A percentile compares a stretch with the other conserved stretches of the same genome.
These are phyloP conservation scores for Apis cerana DNA, from an alignment of 1,140 invertebrate genomes.

Conservation along the genomic window DNA sequence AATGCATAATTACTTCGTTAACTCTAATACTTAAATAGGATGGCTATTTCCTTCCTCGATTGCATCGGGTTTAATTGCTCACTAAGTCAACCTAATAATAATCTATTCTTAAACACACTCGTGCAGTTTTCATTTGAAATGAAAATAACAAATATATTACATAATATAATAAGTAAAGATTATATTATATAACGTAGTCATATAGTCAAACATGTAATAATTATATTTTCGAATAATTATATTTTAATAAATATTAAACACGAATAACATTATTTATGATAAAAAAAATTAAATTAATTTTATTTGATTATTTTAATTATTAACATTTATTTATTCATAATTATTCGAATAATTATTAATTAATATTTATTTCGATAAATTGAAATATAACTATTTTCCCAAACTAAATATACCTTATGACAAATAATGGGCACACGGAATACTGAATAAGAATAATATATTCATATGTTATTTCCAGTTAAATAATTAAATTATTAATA, in stretches of 20 bases:
- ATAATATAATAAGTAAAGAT: no score
- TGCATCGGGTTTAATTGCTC: conserved; percentile 56
- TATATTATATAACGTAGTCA: no score
- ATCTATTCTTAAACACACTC: conserved; percentile 14
- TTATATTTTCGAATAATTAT: no score
- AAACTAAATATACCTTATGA: not conserved
- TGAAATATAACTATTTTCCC: not conserved
- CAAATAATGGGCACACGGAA: not conserved
- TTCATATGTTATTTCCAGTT: not conserved
- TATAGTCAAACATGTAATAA: no score
- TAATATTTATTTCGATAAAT: not conserved
- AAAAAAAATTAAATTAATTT: no score
- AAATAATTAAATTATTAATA: not conserved
- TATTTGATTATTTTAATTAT: no score
- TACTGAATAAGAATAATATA: not conserved
- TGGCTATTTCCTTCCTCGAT: conserved; percentile 37
- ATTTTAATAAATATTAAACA: no score
- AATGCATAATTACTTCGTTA: conserved; percentile 45
- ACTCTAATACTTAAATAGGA: conserved; percentile 36
- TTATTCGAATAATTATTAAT: no score
- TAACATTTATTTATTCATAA: no score
- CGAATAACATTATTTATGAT: no score
- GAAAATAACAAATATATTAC: no score
- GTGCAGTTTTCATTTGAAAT: no score
- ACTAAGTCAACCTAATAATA: conserved; percentile 52